phyloP scores from a whole-genome alignment of 1,140 invertebrate genomes.

The Cepaea nemoralis region DNA sequence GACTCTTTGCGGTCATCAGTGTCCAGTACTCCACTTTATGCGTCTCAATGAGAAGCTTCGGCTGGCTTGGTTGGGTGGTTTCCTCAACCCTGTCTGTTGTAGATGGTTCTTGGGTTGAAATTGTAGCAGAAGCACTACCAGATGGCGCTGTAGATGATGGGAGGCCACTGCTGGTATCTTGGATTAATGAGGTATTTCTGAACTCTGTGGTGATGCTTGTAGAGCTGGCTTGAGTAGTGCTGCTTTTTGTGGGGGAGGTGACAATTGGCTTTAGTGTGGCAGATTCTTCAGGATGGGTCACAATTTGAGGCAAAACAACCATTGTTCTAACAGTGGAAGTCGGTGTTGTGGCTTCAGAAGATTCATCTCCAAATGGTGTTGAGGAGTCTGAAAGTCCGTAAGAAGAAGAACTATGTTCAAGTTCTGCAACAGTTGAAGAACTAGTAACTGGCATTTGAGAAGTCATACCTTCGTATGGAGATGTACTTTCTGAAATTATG shows the following conservation, averaged over 20 bases:
- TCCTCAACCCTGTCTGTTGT: background rate
- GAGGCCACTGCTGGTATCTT: background rate
- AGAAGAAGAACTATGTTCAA: too few species aligned
- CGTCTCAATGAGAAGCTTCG: background rate
- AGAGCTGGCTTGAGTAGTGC: background rate
- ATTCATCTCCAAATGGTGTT: background rate
- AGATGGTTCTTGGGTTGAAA: background rate
- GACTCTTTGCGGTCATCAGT: too few species aligned
- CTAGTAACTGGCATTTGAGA: background rate
- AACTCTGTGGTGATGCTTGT: background rate
- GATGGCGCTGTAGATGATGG: background rate
- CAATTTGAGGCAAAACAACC: background rate
- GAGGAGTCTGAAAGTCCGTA: background rate
- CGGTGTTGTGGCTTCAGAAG: background rate
- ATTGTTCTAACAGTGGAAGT: background rate
- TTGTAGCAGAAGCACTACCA: background rate
- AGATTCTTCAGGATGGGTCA: background rate
- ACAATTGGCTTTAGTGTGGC: background rate
- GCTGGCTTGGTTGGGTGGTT: background rate
- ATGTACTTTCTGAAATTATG: background rate
- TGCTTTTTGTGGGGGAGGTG: background rate
- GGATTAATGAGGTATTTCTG: background rate
- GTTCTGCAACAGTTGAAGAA: too few species aligned
- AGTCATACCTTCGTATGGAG: background rate
- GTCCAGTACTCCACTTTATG: too few species aligned